These are phyloP conservation scores for Drosophila sordidapex DNA, from an alignment of 2,888 invertebrate genomes.

Conservation along the genomic window DNA sequence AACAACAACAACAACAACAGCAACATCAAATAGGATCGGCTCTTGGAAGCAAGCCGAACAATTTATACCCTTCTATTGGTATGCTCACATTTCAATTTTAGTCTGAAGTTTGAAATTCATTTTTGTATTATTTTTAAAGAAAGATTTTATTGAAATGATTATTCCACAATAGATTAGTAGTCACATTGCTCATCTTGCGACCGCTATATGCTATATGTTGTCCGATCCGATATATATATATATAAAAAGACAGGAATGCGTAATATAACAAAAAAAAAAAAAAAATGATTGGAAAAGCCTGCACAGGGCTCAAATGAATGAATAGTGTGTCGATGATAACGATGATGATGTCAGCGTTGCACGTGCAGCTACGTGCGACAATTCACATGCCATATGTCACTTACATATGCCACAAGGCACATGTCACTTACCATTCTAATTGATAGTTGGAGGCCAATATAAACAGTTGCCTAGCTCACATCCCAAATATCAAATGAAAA, in stretches of 20 bases:
- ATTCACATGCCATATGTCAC: constrained; percentile 35
- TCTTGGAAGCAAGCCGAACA: background rate
- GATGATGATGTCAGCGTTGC: constrained; percentile 65
- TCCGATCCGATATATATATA: background rate
- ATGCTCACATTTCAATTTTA: background rate
- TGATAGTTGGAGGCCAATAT: constrained; percentile 12
- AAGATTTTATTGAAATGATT: background rate
- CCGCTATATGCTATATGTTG: background rate
- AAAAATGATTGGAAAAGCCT: background rate
- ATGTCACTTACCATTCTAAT: constrained; percentile 7
- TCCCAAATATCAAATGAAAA: constrained; percentile 48
- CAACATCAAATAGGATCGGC: background rate
- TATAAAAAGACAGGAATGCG: background rate
- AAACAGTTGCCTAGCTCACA: constrained; percentile 43
- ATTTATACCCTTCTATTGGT: background rate
- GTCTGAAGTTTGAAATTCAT: background rate
- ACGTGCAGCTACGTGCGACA: constrained; percentile 47
- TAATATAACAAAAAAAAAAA: background rate
- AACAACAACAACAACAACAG: background rate
- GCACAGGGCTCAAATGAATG: background rate
- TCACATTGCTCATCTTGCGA: background rate
- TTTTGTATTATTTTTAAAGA: background rate
- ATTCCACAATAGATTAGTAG: background rate
- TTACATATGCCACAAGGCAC: background rate
- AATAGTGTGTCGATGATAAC: constrained; percentile 53